Conservation (phyloP, 2,113 vertebrate genomes). For the Mystacornis crossleyi region DNA sequence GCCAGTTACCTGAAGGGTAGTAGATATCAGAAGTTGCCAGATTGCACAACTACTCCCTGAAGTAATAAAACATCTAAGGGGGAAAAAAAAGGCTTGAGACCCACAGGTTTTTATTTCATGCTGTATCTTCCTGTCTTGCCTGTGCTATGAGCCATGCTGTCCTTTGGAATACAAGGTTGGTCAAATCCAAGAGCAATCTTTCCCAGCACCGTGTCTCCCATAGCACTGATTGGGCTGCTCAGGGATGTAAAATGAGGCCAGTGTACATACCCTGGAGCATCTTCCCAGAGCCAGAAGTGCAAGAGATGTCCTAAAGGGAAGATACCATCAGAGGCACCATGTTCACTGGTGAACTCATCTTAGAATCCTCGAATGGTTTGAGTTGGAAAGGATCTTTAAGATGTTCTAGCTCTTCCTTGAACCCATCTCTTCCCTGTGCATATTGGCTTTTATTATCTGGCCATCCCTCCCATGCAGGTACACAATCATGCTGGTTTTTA, state of each 20-base stretch:
- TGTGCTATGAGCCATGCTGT: accelerated
- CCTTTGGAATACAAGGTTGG: neutral
- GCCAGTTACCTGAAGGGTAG: neutral
- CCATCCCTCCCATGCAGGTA: neutral
- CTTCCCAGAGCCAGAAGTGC: neutral
- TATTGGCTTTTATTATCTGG: neutral
- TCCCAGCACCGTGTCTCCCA: accelerated
- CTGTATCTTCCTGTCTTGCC: neutral
- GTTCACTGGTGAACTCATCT: neutral
- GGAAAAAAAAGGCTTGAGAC: neutral
- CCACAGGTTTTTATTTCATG: neutral
- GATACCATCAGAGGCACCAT: neutral
- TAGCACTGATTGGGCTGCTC: neutral
- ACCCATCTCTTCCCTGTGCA: neutral
- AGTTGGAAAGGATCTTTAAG: neutral
- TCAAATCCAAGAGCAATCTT: neutral
- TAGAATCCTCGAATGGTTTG: neutral
- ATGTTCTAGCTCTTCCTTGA: neutral
- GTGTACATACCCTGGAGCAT: neutral
- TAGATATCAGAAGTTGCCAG: neutral
- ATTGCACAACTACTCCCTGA: neutral
- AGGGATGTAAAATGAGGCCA: accelerated
- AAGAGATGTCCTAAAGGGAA: neutral
- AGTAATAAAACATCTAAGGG: neutral
- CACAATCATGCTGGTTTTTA: neutral